These are phyloP conservation scores for Stenopsyche tienmushanensis DNA, from an alignment of 1,140 invertebrate genomes.

Conservation along the genomic window DNA sequence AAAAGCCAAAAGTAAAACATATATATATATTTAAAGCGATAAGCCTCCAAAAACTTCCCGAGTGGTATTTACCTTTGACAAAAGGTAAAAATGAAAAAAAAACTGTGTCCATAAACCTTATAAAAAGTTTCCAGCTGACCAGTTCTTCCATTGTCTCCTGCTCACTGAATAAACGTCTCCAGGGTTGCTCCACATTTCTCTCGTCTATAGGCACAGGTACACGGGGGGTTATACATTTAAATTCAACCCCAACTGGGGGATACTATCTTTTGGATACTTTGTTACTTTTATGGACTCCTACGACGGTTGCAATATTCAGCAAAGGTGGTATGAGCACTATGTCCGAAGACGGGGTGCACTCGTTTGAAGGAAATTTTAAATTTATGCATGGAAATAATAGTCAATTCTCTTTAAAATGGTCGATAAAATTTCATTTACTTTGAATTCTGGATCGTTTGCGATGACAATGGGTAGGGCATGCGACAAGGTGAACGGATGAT, in stretches of 20 bases:
- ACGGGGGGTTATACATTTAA: neutral
- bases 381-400: no score
- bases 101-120: neutral
- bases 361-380: no score
- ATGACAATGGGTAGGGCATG: no score
- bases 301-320: constrained; percentile 23
- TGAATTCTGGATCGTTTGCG: no score
- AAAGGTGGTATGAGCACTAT: neutral
- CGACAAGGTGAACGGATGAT: no score
- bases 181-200: neutral
- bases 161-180: neutral
- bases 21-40: no score
- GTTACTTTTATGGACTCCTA: constrained; percentile 24
- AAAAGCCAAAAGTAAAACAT: no score
- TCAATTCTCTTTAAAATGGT: no score
- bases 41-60: no score
- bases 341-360: neutral
- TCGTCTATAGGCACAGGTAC: neutral
- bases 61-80: neutral
- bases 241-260: neutral
- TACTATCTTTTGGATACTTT: constrained; percentile 19
- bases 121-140: neutral
- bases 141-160: neutral
- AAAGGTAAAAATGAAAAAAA: neutral
- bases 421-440: no score